Evolutionary conservation across 2,113 vertebrate genomes (phyloP).

Genomic region (Odobenus rosmarus): DNA sequence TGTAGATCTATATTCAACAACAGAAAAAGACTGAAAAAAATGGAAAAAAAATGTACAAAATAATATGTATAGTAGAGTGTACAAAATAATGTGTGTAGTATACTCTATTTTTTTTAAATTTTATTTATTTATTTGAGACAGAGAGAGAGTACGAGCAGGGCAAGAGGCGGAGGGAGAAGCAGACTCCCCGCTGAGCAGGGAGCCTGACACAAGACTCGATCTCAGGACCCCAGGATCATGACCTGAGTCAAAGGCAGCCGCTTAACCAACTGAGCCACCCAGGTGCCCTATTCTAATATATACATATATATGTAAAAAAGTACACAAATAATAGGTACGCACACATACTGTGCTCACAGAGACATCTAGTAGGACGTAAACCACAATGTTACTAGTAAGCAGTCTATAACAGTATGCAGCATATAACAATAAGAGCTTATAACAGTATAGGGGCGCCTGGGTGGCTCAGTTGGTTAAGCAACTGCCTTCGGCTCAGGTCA

Average conservation of each 20-base stretch:
- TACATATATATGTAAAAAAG: not conserved
- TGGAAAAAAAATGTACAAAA: not conserved
- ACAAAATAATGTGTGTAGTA: not conserved
- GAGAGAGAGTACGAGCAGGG: not conserved
- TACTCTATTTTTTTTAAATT: not conserved
- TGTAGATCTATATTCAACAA: not conserved
- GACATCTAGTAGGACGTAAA: not conserved
- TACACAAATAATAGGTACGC: not conserved
- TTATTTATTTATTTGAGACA: not conserved
- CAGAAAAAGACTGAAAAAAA: not conserved
- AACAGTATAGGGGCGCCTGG: too few species aligned
- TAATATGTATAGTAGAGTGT: not conserved
- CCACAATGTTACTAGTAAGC: not conserved
- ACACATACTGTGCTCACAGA: not conserved
- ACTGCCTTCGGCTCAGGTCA: too few species aligned
- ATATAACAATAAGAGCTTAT: not conserved
- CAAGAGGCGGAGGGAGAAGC: not conserved
- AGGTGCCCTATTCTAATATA: not conserved
- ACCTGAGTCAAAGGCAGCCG: not conserved
- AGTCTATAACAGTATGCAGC: not conserved
- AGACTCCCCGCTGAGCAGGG: not conserved
- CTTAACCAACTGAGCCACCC: not conserved
- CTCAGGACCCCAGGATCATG: not conserved
- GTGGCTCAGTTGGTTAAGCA: too few species aligned
- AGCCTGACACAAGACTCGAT: accelerated